Conservation (phyloP, 2,113 vertebrate genomes). For the Syrrhaptes paradoxus region DNA sequence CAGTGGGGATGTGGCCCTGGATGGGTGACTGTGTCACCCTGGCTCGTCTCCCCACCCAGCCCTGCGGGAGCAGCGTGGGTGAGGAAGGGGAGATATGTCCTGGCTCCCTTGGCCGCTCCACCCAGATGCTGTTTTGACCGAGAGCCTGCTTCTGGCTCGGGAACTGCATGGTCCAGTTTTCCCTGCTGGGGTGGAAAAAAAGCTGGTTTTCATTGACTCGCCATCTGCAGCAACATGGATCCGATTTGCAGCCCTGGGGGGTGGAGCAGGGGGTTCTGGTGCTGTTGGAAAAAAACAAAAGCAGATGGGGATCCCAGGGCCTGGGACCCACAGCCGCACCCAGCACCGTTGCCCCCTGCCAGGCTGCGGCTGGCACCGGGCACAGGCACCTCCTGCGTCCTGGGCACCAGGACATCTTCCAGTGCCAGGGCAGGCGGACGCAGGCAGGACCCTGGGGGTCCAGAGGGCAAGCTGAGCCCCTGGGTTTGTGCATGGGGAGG, state of each 20-base stretch:
- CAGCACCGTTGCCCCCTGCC: background rate
- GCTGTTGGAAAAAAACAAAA: background rate
- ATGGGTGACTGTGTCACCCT: background rate
- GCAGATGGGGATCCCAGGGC: background rate
- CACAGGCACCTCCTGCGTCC: background rate
- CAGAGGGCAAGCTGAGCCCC: accelerated
- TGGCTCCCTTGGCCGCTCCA: accelerated
- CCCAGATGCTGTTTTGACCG: accelerated
- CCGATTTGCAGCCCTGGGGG: background rate
- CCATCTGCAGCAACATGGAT: conserved; percentile 21
- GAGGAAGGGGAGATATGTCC: background rate
- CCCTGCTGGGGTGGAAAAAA: background rate
- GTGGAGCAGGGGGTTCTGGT: background rate
- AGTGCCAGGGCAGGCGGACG: accelerated
- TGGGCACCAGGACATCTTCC: background rate
- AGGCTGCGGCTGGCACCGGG: background rate
- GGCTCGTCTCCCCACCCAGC: background rate
- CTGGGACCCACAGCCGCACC: background rate
- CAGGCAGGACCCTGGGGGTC: background rate
- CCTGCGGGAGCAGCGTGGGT: accelerated
- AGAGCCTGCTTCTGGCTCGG: background rate
- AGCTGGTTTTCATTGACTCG: background rate
- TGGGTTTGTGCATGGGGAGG: accelerated
- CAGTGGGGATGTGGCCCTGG: background rate
- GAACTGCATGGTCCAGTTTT: background rate